These are phyloP conservation scores for Drosophila micromelanica DNA, from an alignment of 1,140 invertebrate genomes.

Conservation along the genomic window DNA sequence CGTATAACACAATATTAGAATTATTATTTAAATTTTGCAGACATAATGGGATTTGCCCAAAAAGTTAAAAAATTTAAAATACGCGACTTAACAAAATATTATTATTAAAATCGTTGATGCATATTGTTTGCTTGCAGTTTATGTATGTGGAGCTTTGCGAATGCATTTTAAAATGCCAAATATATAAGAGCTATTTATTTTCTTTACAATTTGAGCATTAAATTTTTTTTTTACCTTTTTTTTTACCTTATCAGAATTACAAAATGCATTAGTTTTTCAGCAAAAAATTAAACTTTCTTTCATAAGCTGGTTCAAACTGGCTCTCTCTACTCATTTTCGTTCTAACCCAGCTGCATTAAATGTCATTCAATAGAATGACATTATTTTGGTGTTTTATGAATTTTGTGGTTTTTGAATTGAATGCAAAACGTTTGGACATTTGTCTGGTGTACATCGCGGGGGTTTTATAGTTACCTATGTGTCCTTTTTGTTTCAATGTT, in stretches of 20 bases:
- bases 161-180: too few species aligned
- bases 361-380: conserved; percentile 39
- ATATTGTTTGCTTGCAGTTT: too few species aligned
- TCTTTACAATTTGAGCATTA: too few species aligned
- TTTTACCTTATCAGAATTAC: too few species aligned
- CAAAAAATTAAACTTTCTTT: too few species aligned
- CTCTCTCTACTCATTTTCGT: neutral
- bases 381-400: conserved; percentile 51
- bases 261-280: too few species aligned
- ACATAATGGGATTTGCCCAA: too few species aligned
- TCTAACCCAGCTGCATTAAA: conserved; percentile 21
- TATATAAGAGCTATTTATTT: too few species aligned
- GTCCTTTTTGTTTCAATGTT: conserved; percentile 36
- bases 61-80: neutral
- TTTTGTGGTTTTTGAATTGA: conserved; percentile 40
- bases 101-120: too few species aligned
- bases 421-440: conserved; percentile 11
- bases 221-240: too few species aligned
- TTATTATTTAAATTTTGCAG: neutral
- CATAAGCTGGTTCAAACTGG: too few species aligned
- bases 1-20: neutral
- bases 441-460: neutral
- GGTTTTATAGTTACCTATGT: conserved; percentile 47
- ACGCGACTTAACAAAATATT: neutral
- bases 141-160: too few species aligned